Evolutionary conservation across 1,140 invertebrate species (phyloP).

Genomic region (Eueides isabella): DNA sequence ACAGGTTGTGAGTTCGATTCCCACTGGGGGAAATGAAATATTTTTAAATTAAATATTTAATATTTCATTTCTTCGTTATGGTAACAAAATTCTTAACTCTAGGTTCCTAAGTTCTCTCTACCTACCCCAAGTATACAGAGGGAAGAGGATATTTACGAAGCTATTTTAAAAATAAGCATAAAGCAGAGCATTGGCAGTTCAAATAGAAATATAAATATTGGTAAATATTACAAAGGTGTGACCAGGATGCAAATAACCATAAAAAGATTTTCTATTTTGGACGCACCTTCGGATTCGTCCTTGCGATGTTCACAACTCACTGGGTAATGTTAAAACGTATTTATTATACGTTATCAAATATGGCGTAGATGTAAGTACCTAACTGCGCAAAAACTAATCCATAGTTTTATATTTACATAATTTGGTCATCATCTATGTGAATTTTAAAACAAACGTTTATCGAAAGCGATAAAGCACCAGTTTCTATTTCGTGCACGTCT

Average conservation of each 20-base stretch:
- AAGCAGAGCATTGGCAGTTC: too few species aligned
- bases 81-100: too few species aligned
- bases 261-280: conserved; percentile 9
- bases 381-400: background rate
- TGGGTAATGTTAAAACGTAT: background rate
- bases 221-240: background rate
- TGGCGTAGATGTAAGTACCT: background rate
- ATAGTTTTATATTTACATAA: background rate
- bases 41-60: too few species aligned
- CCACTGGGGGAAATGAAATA: too few species aligned
- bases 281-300: background rate
- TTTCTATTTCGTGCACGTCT: conserved; percentile 42
- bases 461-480: conserved; percentile 29
- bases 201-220: background rate
- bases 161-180: too few species aligned
- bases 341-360: background rate
- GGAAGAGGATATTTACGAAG: too few species aligned
- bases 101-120: too few species aligned
- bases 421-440: background rate
- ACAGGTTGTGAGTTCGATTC: too few species aligned
- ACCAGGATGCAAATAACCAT: background rate
- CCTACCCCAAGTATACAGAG: too few species aligned
- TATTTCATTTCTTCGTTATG: too few species aligned
- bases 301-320: background rate
- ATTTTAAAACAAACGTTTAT: background rate